Evolutionary conservation across 2,797 vertebrate species (phyloP).

Genomic region (Protonibea diacanthus): DNA sequence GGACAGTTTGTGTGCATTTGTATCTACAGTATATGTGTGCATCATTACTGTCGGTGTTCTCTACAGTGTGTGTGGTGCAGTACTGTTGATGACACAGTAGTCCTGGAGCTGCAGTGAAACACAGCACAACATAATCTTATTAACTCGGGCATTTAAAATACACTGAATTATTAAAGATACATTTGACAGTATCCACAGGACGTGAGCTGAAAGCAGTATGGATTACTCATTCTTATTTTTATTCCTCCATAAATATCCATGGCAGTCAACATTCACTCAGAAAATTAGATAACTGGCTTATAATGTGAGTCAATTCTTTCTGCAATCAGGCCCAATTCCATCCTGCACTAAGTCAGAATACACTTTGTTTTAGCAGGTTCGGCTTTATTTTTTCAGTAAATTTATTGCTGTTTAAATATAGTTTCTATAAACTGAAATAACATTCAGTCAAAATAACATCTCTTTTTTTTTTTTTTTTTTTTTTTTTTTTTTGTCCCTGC

Average conservation of each 20-base stretch:
- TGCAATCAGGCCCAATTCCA: constrained; percentile 17
- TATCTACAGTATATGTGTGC: constrained; percentile 6
- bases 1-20: constrained; percentile 4
- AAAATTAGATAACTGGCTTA: constrained; percentile 33
- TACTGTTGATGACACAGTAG: constrained; percentile 28
- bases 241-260: constrained; percentile 37
- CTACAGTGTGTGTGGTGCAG: neutral
- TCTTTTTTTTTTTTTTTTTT: constrained; percentile 13
- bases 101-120: constrained; percentile 22
- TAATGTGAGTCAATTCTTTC: constrained; percentile 9
- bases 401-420: constrained; percentile 25
- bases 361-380: constrained; percentile 6
- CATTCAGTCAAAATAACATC: constrained; percentile 17
- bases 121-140: constrained; percentile 45
- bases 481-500: constrained; percentile 6
- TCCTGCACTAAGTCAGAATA: constrained; percentile 7
- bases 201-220: constrained; percentile 29
- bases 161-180: constrained; percentile 54
- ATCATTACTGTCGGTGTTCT: constrained; percentile 14
- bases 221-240: constrained; percentile 47
- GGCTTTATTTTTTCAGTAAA: neutral
- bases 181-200: constrained; percentile 37
- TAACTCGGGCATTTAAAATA: constrained; percentile 50
- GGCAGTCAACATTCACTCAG: constrained; percentile 25
- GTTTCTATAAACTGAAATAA: constrained; percentile 37